A percentile compares a stretch with the other conserved stretches of the same genome.
Evolutionary conservation across 2,797 vertebrate genomes (phyloP).

Genomic region (Falco berigora): DNA sequence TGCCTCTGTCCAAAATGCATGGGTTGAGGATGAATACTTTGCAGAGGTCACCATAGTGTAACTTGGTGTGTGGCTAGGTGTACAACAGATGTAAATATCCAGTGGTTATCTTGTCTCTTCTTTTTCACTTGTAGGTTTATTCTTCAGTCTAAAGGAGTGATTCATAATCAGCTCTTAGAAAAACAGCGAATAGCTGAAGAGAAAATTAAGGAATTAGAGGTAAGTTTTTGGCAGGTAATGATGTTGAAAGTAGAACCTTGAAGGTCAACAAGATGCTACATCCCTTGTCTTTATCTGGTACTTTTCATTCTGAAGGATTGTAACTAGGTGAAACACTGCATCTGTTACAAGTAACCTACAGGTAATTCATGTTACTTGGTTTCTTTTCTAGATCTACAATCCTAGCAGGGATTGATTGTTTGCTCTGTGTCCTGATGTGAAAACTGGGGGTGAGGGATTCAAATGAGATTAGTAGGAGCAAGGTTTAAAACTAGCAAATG

Average conservation of each 20-base stretch:
- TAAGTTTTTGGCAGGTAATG: conserved; percentile 63
- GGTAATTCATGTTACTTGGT: neutral
- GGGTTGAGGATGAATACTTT: neutral
- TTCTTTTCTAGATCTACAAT: neutral
- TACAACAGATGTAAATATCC: neutral
- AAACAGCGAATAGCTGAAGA: conserved; percentile 91
- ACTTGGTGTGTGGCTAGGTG: neutral
- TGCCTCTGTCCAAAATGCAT: rapidly evolving
- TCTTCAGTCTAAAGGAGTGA: conserved; percentile 88
- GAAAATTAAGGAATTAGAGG: conserved; percentile 95
- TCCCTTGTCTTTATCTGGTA: neutral
- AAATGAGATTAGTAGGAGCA: neutral
- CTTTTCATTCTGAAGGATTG: neutral
- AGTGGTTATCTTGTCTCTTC: conserved; percentile 16
- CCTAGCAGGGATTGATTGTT: neutral
- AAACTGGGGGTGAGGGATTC: neutral
- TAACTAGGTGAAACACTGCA: neutral
- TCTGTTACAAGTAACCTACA: neutral
- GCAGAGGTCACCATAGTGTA: neutral
- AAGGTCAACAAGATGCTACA: neutral
- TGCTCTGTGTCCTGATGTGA: rapidly evolving
- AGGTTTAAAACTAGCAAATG: neutral
- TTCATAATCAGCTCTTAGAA: conserved; percentile 85
- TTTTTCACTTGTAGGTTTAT: conserved; percentile 84
- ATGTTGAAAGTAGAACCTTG: neutral